These are phyloP conservation scores for Auanema sp. DNA, from an alignment of 2,888 invertebrate genomes.

Conservation along the genomic window DNA sequence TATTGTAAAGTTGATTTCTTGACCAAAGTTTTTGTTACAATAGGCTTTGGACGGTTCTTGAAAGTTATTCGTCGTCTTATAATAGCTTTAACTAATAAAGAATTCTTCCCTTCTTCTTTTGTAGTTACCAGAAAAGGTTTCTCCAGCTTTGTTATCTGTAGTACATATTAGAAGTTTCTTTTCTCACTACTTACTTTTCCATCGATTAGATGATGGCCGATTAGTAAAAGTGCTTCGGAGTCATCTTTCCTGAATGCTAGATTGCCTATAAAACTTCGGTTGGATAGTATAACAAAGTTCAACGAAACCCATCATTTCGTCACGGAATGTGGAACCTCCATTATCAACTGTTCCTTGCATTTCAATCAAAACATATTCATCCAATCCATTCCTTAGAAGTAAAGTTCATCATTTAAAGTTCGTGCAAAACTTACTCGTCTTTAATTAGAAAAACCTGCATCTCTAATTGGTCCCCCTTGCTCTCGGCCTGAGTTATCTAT, in stretches of 20 bases:
- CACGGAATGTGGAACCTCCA: constrained; percentile 23
- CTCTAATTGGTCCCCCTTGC: background rate
- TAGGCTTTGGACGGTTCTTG: constrained; percentile 44
- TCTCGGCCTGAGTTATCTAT: background rate
- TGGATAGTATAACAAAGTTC: too few species aligned
- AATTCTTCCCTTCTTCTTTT: constrained; percentile 23
- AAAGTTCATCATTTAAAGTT: too few species aligned
- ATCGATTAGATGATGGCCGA: constrained; percentile 49
- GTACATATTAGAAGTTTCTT: background rate
- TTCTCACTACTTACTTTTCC: constrained; percentile 33
- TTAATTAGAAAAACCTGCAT: background rate
- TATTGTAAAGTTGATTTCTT: constrained; percentile 6
- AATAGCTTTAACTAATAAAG: constrained; percentile 30
- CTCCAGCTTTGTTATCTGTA: constrained; percentile 34
- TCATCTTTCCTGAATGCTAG: constrained; percentile 40
- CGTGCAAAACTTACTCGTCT: constrained; percentile 3
- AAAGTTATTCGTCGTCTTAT: constrained; percentile 38
- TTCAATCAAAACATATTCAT: constrained; percentile 54
- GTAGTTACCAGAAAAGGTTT: constrained; percentile 35
- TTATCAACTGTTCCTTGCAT: constrained; percentile 41
- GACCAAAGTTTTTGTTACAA: constrained; percentile 25
- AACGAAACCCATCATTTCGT: constrained; percentile 29
- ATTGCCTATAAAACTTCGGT: constrained; percentile 33
- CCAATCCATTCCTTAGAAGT: constrained; percentile 36
- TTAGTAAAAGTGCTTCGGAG: constrained; percentile 38